Evolutionary conservation across 2,113 vertebrate genomes (phyloP), one percentile per base, ranked within the genome.

Genomic region (Myiagra hebetior): DNA sequence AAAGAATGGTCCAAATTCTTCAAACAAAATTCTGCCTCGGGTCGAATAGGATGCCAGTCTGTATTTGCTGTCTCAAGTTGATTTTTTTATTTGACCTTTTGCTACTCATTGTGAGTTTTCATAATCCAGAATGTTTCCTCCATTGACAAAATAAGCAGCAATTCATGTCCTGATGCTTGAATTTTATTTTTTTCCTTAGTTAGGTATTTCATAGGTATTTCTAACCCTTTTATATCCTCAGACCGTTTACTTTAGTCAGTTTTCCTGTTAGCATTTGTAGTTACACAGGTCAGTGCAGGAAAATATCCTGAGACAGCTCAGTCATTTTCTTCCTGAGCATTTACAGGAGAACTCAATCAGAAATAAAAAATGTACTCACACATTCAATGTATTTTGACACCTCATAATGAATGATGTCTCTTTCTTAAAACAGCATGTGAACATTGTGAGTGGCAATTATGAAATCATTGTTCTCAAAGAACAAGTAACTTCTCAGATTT

Each of bases 51-150:
- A 92, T 93, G 80, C 57, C 92, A 95, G 83, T 72, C 85, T 89
- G 35, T 70, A 85, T 97, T 87, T 95, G 79, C 93, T 91, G 85
- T 95, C 75, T 94, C 57, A 93, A 70, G 74, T 33, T 67, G 85
- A 88, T 97, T 96, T 92, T 89, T 96, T 88, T 68, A 49, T 87
- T 94, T 97, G 95, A 97, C 95, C 87, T 96, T 95, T 96, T 95
- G 83, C 60, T 87, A 85, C 82, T 91, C 60, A 15, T 91, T 94
- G 65, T 96, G 85, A 91, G 24, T 92, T 91, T 91, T 96, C 50
- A 64, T 93, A 95, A 76, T 87, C 74, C 80, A 75, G 3, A 77
- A 35, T 55, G 20, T 78, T 94, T 79, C 73, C 55, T 91, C 17
- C 90, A 53, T 86, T 93, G 92, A 85, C 69, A 85, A 82, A 91